phyloP scores from a whole-genome alignment of 2,113 vertebrate species.

The Platysternon megacephalum region DNA sequence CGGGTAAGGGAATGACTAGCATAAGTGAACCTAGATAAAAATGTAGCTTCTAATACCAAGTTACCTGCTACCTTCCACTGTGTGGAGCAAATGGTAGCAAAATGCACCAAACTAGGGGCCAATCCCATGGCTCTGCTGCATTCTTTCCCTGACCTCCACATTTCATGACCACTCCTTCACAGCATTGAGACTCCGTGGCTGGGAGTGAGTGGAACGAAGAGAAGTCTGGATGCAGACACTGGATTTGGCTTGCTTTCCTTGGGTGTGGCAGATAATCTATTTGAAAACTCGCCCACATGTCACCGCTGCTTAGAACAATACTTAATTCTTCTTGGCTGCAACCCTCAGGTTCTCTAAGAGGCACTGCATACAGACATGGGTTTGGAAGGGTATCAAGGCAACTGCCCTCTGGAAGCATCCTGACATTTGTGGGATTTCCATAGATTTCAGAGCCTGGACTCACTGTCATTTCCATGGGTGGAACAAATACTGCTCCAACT shows the following conservation, averaged over 20 bases:
- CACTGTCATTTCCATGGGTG: background rate
- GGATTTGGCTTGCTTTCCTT: background rate
- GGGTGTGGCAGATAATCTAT: background rate
- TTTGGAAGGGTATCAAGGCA: constrained; percentile 31
- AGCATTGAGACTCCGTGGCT: background rate
- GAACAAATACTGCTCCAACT: constrained; percentile 20
- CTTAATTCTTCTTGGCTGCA: constrained; percentile 13
- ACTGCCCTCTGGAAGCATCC: background rate
- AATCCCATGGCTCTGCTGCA: background rate
- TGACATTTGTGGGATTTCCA: background rate
- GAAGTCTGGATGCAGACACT: background rate
- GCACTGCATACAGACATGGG: constrained; percentile 24
- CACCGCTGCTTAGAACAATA: constrained; percentile 13
- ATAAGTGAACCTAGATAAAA: background rate
- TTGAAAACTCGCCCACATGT: constrained; percentile 24
- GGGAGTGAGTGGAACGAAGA: background rate
- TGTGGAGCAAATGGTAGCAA: background rate
- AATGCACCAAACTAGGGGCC: background rate
- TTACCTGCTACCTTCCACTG: background rate
- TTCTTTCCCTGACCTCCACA: background rate
- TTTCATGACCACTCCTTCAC: background rate
- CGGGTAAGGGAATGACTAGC: background rate
- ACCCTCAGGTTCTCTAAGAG: background rate
- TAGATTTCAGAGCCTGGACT: background rate
- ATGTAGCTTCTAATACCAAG: background rate